Evolutionary conservation across 2,113 vertebrate genomes (phyloP).

Genomic region (Callocephalon fimbriatum): DNA sequence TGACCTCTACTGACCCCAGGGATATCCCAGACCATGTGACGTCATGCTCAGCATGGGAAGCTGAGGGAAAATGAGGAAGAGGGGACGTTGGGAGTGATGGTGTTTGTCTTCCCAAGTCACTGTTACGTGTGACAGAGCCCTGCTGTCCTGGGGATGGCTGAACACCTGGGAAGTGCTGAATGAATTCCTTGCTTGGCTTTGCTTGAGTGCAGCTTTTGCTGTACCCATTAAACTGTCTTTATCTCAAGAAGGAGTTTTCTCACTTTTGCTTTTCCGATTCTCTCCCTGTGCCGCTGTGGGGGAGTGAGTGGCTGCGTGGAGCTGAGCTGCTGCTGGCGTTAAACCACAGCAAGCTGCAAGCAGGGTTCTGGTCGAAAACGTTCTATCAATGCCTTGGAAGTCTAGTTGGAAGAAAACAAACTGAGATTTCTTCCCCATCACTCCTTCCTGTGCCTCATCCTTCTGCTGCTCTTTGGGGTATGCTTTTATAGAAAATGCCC

Average conservation of each 20-base stretch:
- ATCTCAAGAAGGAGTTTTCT: background rate
- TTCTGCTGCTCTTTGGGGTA: background rate
- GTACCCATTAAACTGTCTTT: background rate
- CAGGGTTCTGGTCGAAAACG: background rate
- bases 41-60: background rate
- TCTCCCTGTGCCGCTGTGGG: background rate
- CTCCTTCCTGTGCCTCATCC: background rate
- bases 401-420: background rate
- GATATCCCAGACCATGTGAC: background rate
- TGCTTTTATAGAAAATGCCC: background rate
- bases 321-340: background rate
- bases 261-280: background rate
- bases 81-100: fast-evolving
- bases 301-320: background rate
- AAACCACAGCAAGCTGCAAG: background rate
- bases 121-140: background rate
- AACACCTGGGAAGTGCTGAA: background rate
- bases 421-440: background rate
- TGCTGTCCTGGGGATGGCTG: background rate
- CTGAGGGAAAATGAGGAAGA: background rate
- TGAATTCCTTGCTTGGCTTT: background rate
- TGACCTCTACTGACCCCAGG: background rate
- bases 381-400: fast-evolving
- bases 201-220: background rate
- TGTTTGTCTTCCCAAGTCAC: background rate